These are phyloP conservation scores for Nylanderia fulva DNA, from an alignment of 1,140 invertebrate species.

Conservation along the genomic window DNA sequence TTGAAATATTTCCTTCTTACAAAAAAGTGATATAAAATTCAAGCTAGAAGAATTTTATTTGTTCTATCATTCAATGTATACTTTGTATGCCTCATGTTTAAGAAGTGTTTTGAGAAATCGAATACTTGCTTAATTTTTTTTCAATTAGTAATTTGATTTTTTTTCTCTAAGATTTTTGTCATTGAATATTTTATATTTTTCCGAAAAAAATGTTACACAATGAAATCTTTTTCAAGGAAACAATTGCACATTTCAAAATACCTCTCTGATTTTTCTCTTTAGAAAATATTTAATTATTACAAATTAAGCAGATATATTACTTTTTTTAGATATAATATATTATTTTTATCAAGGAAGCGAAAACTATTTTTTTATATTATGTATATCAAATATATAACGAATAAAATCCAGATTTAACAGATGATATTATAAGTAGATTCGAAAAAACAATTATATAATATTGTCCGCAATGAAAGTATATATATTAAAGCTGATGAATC, in stretches of 20 bases:
- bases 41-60: background rate
- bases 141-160: background rate
- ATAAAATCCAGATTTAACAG: too few species aligned
- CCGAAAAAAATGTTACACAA: background rate
- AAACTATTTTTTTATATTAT: too few species aligned
- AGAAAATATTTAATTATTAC: background rate
- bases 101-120: background rate
- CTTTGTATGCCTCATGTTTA: background rate
- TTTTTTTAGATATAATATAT: too few species aligned
- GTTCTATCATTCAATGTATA: background rate
- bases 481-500: too few species aligned
- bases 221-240: background rate
- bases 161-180: background rate
- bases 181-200: background rate
- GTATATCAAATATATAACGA: too few species aligned
- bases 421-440: too few species aligned
- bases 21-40: background rate
- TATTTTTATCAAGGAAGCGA: too few species aligned
- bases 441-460: too few species aligned
- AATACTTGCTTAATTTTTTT: background rate
- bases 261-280: background rate
- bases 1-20: background rate
- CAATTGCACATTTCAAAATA: background rate
- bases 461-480: too few species aligned
- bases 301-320: background rate